These are phyloP conservation scores for Hesperia comma DNA, from an alignment of 2,888 invertebrate species.

Conservation along the genomic window DNA sequence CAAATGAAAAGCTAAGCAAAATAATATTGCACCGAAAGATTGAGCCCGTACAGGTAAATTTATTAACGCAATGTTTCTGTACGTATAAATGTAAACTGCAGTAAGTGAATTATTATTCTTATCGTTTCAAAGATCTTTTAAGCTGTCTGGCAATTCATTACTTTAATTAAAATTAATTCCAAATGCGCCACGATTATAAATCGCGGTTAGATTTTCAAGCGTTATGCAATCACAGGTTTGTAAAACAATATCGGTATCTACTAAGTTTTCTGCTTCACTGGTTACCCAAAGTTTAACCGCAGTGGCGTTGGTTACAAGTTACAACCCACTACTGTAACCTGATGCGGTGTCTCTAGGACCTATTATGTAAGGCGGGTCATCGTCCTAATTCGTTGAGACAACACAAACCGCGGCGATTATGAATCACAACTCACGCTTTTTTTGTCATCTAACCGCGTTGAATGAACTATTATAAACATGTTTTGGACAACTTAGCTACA, in stretches of 20 bases:
- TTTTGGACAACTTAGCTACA: slow-evolving; percentile 13
- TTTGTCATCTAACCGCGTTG: slow-evolving; percentile 33
- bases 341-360: slow-evolving; percentile 43
- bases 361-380: slow-evolving; percentile 69
- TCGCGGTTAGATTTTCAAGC: neutral
- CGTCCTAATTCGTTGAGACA: slow-evolving; percentile 65
- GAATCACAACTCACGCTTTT: slow-evolving; percentile 36
- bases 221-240: slow-evolving; percentile 11
- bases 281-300: slow-evolving; percentile 33
- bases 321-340: slow-evolving; percentile 36
- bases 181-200: neutral
- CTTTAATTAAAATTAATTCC: neutral
- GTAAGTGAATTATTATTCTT: neutral
- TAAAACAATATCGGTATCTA: slow-evolving; percentile 2
- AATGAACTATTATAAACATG: slow-evolving; percentile 28
- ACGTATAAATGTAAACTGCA: neutral
- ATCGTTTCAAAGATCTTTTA: neutral
- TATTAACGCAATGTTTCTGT: neutral
- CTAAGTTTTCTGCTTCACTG: slow-evolving; percentile 30
- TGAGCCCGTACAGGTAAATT: too few species aligned
- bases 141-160: slow-evolving; percentile 1
- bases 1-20: too few species aligned
- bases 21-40: too few species aligned
- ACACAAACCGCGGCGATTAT: slow-evolving; percentile 38
- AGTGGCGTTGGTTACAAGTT: slow-evolving; percentile 24